Base-by-base conservation (phyloP, 1,140 invertebrate genomes). In the Cotesia vestalis region DNA sequence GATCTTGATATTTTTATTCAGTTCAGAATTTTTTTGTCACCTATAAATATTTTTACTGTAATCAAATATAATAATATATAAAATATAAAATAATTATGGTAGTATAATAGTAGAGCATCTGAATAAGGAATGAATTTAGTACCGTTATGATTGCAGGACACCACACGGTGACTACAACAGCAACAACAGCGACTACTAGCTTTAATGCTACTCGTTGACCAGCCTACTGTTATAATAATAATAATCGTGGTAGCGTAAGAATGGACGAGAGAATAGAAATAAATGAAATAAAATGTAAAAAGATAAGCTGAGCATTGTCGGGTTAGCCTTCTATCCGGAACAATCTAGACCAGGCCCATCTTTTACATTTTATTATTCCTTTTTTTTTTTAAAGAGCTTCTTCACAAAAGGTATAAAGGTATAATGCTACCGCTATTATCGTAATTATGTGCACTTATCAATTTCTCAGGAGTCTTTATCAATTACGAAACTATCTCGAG, bases 71-170 rank as follows among this genome's bases (percentile, higher is more conserved):
- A 67, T 12, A 17, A 34, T 12, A 51, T 67, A 67, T 40, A 66
- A 66, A 66, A 73, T 69, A 75, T 75, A 70, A 69, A 73, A 61
- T 55, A 52, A 63, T 66, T 77, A 73, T 69, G 73, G 62, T 51
- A 52, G 62, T 72, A 55, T 38, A 63, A 62, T 71, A 69, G 71
- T 71, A 72, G 71, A 57, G 36, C 14, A 34, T 66, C 60, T 75
- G 63, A 72, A 77, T 73, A 79, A 76, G 77, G 76, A 81, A 76
- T 81, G 78, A 77, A 81, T 81, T 73, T 72, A 67, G 17, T 82
- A 78, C 80, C 80, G 79, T 81, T 82, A 81, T 74, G 73, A 80
- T 76, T 77, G 77, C 78, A 60, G 62, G 73, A 75, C 69, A 69
- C 70, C 63, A 71, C 61, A 38, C 73, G 51, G 71, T 51, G 55